These are phyloP conservation scores for Phyllotreta striolata DNA, from an alignment of 2,888 invertebrate genomes.

Conservation along the genomic window DNA sequence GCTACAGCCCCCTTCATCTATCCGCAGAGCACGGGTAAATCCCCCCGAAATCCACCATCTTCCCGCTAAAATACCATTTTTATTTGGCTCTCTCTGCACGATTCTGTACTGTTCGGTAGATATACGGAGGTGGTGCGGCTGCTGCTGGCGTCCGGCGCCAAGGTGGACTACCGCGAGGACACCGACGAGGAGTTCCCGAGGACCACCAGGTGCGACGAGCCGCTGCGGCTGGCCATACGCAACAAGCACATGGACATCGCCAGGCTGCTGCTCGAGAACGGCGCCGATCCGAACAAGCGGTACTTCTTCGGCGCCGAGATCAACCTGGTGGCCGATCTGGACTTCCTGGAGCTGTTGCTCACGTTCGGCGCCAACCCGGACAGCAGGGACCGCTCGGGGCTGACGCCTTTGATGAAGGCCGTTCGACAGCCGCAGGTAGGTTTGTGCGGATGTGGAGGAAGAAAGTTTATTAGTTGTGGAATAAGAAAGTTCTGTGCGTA, in stretches of 20 bases:
- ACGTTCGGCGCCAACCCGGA: slow-evolving; percentile 89
- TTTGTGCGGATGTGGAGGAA: no score
- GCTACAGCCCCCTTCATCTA: slow-evolving; percentile 89
- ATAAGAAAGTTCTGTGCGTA: no score
- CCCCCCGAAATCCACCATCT: not conserved
- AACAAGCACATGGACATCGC: slow-evolving; percentile 82
- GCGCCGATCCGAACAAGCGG: slow-evolving; percentile 88
- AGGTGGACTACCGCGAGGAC: slow-evolving; percentile 80
- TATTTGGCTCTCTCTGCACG: not conserved
- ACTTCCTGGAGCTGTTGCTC: slow-evolving; percentile 82
- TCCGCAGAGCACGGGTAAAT: slow-evolving; percentile 85
- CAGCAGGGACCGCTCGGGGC: slow-evolving; percentile 83
- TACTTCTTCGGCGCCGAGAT: slow-evolving; percentile 93
- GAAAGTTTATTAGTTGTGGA: not conserved
- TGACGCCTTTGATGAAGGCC: slow-evolving; percentile 92
- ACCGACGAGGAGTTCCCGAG: slow-evolving; percentile 76
- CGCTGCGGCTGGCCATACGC: slow-evolving; percentile 86
- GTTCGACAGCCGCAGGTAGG: slow-evolving; percentile 75
- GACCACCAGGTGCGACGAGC: slow-evolving; percentile 83
- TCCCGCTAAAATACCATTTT: slow-evolving; percentile 2
- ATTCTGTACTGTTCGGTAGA: slow-evolving; percentile 54
- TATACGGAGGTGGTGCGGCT: slow-evolving; percentile 75
- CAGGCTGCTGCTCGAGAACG: slow-evolving; percentile 77
- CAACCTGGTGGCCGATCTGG: slow-evolving; percentile 83
- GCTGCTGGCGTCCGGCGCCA: slow-evolving; percentile 78